phyloP scores from a whole-genome alignment of 2,113 vertebrate species.

The Drymodes brunneopygia region DNA sequence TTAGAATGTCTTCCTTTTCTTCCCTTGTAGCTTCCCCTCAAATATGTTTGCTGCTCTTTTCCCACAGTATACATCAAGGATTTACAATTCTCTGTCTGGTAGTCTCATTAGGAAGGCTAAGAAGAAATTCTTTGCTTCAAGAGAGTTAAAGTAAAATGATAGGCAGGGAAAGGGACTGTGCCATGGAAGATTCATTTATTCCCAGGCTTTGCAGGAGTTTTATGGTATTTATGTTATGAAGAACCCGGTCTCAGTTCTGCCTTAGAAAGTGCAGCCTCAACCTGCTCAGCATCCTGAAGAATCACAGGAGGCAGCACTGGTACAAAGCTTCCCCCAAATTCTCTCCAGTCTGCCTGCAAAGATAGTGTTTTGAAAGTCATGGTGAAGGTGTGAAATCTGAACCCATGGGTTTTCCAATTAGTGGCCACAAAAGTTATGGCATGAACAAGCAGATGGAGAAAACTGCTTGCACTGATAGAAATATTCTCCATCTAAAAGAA shows the following conservation, averaged over 20 bases:
- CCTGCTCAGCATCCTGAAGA: not conserved
- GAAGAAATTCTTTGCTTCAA: not conserved
- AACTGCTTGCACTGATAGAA: not conserved
- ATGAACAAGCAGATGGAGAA: not conserved
- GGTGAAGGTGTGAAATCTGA: not conserved
- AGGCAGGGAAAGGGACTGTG: not conserved
- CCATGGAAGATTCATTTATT: not conserved
- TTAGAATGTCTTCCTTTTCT: not conserved
- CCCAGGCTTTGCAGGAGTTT: not conserved
- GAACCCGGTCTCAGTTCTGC: not conserved
- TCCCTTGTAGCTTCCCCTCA: not conserved
- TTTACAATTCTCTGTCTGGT: not conserved
- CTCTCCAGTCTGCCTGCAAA: not conserved
- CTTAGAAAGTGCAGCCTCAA: not conserved
- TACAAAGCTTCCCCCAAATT: not conserved
- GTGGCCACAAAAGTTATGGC: not conserved
- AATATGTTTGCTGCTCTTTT: not conserved
- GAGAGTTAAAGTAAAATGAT: not conserved
- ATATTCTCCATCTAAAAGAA: not conserved
- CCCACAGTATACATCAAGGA: not conserved
- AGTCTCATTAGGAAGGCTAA: not conserved
- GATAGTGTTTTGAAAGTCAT: not conserved
- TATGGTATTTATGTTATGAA: not conserved
- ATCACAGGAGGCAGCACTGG: not conserved
- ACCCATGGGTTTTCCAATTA: not conserved